phyloP scores from a whole-genome alignment of 2,888 invertebrate genomes.

The Antitype chi region DNA sequence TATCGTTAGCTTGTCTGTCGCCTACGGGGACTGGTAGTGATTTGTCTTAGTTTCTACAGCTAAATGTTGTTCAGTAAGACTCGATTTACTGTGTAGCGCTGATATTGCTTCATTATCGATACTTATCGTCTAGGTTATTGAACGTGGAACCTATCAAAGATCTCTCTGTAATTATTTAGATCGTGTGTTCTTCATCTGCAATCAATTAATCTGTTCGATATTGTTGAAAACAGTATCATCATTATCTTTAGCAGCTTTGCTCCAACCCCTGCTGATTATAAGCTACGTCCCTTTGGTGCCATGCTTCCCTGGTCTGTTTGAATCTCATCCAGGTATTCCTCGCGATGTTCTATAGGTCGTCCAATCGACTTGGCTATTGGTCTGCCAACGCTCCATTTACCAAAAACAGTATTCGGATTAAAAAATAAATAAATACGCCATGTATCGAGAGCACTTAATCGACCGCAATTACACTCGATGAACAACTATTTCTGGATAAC shows the following conservation, averaged over 20 bases:
- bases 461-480: conserved; percentile 38
- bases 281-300: not conserved
- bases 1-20: conserved; percentile 54
- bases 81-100: conserved; percentile 27
- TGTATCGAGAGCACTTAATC: conserved; percentile 19
- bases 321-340: not conserved
- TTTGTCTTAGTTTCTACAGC: conserved; percentile 47
- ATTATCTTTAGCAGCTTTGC: not conserved
- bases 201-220: not conserved
- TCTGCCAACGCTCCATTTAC: not conserved
- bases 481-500: conserved; percentile 50
- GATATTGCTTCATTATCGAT: conserved; percentile 26
- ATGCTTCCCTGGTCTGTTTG: not conserved
- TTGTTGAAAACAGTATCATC: not conserved
- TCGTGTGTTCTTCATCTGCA: not conserved
- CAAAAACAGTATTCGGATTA: not conserved
- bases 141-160: not conserved
- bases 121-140: conserved; percentile 6
- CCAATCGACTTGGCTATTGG: not conserved
- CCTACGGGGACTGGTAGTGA: conserved; percentile 35
- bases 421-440: conserved; percentile 23
- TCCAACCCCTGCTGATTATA: not conserved
- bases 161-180: not conserved
- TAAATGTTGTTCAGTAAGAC: conserved; percentile 46
- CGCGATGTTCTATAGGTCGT: not conserved